These are phyloP conservation scores for Sciurus vulgaris DNA, from an alignment of 2,797 vertebrate species.

Conservation along the genomic window DNA sequence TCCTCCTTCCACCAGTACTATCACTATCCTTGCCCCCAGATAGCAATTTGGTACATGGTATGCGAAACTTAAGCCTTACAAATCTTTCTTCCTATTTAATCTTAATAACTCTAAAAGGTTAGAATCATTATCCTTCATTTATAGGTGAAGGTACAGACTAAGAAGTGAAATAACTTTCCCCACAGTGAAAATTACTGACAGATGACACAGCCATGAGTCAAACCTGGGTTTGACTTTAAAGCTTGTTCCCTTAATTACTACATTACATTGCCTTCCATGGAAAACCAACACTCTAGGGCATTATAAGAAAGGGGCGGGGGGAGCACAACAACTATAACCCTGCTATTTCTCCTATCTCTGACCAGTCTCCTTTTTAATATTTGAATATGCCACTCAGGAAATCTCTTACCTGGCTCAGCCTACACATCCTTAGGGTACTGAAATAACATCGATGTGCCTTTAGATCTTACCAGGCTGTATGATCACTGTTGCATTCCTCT, in stretches of 20 bases:
- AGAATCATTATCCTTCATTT: background rate
- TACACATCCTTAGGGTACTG: background rate
- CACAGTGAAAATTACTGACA: background rate
- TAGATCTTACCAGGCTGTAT: slow-evolving; percentile 92
- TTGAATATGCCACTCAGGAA: background rate
- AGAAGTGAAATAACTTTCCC: background rate
- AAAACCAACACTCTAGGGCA: background rate
- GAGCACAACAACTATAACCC: background rate
- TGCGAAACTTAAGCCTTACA: background rate
- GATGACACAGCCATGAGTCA: slow-evolving; percentile 32
- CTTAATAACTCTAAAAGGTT: slow-evolving; percentile 1
- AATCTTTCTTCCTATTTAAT: background rate
- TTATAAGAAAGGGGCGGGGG: background rate
- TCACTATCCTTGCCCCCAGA: background rate
- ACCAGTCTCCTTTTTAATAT: background rate
- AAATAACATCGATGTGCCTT: background rate
- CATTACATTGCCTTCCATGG: background rate
- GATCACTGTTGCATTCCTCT: slow-evolving; percentile 91
- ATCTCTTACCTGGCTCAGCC: background rate
- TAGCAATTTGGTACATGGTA: background rate
- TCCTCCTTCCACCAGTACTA: background rate
- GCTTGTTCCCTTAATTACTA: background rate
- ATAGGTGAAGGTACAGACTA: slow-evolving; percentile 19
- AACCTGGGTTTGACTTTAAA: slow-evolving; percentile 7
- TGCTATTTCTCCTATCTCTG: background rate